Percentiles rank a stretch among this genome's conserved stretches.
Conservation (phyloP, 2,113 vertebrate species). For the Forbesichthys papilliferus region DNA sequence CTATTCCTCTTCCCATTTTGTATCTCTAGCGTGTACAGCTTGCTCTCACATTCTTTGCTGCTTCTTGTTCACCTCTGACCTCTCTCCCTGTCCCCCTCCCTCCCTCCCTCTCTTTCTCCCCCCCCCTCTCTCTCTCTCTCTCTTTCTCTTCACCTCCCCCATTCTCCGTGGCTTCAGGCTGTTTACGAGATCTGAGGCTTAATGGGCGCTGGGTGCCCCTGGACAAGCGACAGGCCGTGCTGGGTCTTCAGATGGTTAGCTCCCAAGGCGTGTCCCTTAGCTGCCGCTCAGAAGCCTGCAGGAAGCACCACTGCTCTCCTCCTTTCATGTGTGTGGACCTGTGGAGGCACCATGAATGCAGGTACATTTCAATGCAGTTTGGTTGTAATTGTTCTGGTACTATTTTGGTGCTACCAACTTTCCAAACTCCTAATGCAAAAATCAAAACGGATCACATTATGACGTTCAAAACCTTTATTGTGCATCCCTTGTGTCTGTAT, state of each 20-base stretch:
- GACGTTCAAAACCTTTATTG: no score
- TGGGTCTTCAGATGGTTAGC: constrained; percentile 78
- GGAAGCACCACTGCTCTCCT: constrained; percentile 80
- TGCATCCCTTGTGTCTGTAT: no score
- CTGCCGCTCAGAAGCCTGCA: constrained; percentile 84
- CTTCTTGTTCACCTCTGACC: neutral
- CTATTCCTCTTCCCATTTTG: neutral
- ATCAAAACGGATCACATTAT: no score
- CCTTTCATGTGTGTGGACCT: constrained; percentile 85
- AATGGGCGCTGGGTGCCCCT: constrained; percentile 80
- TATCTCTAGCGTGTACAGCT: no score
- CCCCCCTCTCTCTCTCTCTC: neutral
- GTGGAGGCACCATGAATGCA: constrained; percentile 89
- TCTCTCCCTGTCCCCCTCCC: neutral
- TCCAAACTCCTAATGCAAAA: no score
- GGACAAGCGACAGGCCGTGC: constrained; percentile 67
- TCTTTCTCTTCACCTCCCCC: neutral
- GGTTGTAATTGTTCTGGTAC: neutral
- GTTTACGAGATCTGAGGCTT: constrained; percentile 84
- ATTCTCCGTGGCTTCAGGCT: constrained; percentile 71
- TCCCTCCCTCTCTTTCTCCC: neutral
- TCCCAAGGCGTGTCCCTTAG: constrained; percentile 79
- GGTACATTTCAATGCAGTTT: constrained; percentile 51
- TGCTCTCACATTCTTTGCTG: neutral
- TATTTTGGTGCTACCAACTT: no score